Conservation (phyloP, 2,113 vertebrate species). For the Anoura caudifer region DNA sequence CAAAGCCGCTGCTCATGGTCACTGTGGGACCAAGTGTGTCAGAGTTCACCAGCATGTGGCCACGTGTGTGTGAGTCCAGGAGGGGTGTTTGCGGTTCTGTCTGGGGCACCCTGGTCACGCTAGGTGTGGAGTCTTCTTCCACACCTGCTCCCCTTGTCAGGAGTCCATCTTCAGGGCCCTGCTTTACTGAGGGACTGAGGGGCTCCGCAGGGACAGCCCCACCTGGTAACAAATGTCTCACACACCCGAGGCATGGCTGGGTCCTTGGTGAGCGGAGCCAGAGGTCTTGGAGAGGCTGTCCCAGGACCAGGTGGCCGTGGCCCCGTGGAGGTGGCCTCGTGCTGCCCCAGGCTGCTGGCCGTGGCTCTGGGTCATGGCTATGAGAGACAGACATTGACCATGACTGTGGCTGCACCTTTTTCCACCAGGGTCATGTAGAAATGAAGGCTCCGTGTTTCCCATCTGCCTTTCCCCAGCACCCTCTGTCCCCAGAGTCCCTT, state of each 20-base stretch:
- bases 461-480: background rate
- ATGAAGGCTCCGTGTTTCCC: no score
- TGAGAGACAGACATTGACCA: fast-evolving
- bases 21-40: background rate
- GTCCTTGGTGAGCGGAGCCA: background rate
- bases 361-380: background rate
- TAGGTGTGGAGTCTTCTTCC: fast-evolving
- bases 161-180: background rate
- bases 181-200: background rate
- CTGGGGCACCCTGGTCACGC: fast-evolving
- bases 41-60: fast-evolving
- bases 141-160: background rate
- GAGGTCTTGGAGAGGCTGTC: background rate
- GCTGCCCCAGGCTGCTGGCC: fast-evolving
- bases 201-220: background rate
- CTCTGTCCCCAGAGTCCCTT: background rate
- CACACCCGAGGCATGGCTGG: background rate
- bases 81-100: background rate
- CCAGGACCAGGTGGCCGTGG: background rate
- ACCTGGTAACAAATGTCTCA: fast-evolving
- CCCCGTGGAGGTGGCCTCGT: no score
- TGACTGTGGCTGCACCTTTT: background rate
- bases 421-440: fast-evolving
- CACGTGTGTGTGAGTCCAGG: fast-evolving
- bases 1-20: fast-evolving